Percentiles rank a stretch among this genome's conserved stretches.
Evolutionary conservation across 2,888 invertebrate species (phyloP).

Genomic region (Rhopalosiphum nymphaeae): DNA sequence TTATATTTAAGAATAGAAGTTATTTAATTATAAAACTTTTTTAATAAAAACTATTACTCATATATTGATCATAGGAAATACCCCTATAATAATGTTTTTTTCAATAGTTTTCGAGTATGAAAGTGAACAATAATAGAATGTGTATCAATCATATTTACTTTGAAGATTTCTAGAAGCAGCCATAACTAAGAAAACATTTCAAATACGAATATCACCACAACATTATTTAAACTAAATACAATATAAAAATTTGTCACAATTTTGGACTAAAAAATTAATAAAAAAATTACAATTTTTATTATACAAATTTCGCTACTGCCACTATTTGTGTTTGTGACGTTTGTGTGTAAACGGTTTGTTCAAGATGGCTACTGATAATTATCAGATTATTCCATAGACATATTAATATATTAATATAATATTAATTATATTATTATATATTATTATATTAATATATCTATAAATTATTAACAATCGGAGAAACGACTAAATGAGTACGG

Average conservation of each 20-base stretch:
- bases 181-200: constrained; percentile 91
- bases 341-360: constrained; percentile 64
- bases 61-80: not conserved
- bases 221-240: constrained; percentile 48
- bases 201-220: constrained; percentile 54
- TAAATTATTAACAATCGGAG: too few relatives aligned
- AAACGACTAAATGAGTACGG: not conserved
- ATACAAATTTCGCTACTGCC: constrained; percentile 56
- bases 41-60: not conserved
- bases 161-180: constrained; percentile 99
- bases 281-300: constrained; percentile 60
- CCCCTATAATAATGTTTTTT: constrained; percentile 32
- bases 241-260: constrained; percentile 46
- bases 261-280: constrained; percentile 52
- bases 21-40: not conserved
- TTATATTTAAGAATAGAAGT: not conserved
- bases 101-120: not conserved
- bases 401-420: too few relatives aligned
- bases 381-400: constrained; percentile 61
- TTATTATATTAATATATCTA: too few relatives aligned
- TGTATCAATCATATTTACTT: constrained; percentile 78
- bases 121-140: not conserved
- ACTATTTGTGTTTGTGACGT: constrained; percentile 64
- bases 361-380: constrained; percentile 65
- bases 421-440: too few relatives aligned